phyloP scores from a whole-genome alignment of 2,888 invertebrate genomes.

The Sepioteuthis lessoniana region DNA sequence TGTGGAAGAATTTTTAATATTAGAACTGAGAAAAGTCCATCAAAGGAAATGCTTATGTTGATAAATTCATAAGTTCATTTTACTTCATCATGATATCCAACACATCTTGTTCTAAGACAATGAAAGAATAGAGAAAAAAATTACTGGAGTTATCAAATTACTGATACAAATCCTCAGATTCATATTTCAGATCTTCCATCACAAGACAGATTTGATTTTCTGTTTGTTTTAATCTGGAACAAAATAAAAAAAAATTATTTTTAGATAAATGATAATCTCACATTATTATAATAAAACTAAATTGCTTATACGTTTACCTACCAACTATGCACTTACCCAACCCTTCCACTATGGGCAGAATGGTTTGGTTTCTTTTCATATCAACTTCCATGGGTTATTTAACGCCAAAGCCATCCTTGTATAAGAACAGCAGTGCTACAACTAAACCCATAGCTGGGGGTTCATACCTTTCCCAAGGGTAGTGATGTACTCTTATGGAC shows the following conservation, averaged over 20 bases:
- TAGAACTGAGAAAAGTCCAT: no score
- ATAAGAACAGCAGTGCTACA: no score
- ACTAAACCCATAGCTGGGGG: no score
- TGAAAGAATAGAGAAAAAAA: background rate
- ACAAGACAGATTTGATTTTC: conserved; percentile 64
- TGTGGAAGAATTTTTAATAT: no score
- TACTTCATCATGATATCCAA: background rate
- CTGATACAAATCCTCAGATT: conserved; percentile 69
- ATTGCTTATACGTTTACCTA: no score
- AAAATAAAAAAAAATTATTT: conserved; percentile 43
- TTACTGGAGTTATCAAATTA: background rate
- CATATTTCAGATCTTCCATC: conserved; percentile 71
- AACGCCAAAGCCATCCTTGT: no score
- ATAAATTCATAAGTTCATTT: conserved; percentile 38
- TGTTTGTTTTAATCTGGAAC: conserved; percentile 62
- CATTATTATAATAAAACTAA: background rate
- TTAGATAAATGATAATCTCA: background rate
- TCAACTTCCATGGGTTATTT: no score
- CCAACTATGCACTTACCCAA: no score
- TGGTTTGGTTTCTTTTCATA: no score
- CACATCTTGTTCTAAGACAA: background rate
- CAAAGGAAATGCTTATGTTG: conserved; percentile 37
- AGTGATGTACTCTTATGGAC: no score
- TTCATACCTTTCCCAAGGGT: no score
- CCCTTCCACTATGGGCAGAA: no score